Base-by-base conservation (phyloP, 1,140 invertebrate genomes). In the Orchesella cincta region DNA sequence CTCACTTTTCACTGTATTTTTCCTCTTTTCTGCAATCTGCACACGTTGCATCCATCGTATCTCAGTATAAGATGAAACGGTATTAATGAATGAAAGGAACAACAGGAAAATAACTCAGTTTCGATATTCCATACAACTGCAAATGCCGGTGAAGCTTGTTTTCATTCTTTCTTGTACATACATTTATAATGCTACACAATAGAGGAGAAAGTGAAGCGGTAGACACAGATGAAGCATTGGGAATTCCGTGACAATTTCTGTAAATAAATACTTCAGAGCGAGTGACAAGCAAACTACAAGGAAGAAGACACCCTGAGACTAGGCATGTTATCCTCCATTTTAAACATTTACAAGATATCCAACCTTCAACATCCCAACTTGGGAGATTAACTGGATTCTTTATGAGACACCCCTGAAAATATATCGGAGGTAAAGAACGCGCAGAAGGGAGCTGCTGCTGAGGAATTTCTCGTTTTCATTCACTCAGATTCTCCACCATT, bases 181-280 rank as follows among this genome's bases (percentile, higher is more conserved):
- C 39, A 46, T 46, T 12, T 12, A 46, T 12, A 20, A 46, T 46
- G 39, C 8, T 12, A 12, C 8, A 8, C 8, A 46, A 46, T 46
- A 8, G 8, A 20, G 8, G 20, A 20, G 8, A 8, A 46, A 46
- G 8, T 8, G 52, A 23, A n/a, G 14, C 8, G 8, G 52, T 14
- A 23, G 52, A 18, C 8, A 23, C 8, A 18, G 52, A n/a, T 14
- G 52, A 57, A 57, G 52, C 39, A 20, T 12, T 46, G 52, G 52
- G 52, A 57, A 57, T 57, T 57, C 23, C 52, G 52, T 57, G 52
- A 57, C 52, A 57, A 57, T 57, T 57, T 57, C 52, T 26, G 52
- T 57, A 57, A 57, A 57, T 57, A 57, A 57, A 57, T 57, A 57
- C 52, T 57, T 57, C 52, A 57, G 23, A 14, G 52, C 12, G 23